These are phyloP conservation scores for Platysteira castanea DNA, from an alignment of 2,113 vertebrate genomes.

Conservation along the genomic window DNA sequence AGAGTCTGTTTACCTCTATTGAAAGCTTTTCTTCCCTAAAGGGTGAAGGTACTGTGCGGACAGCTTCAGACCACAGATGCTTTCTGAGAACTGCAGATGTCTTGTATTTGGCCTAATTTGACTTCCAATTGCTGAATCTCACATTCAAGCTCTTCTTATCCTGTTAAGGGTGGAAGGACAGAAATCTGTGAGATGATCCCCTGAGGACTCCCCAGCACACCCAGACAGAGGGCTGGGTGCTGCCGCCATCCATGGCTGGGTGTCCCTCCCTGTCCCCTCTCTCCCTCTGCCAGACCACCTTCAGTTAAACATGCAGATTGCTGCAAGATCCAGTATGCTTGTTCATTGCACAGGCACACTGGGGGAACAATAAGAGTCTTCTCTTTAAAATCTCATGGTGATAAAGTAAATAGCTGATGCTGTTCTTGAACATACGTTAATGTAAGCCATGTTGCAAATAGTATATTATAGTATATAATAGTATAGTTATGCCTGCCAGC, in stretches of 20 bases:
- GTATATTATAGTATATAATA: not conserved
- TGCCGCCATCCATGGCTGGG: rapidly evolving
- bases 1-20: not conserved
- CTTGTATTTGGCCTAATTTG: not conserved
- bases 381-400: not conserved
- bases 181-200: not conserved
- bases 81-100: not conserved
- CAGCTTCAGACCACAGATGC: not conserved
- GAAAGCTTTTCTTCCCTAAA: not conserved
- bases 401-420: not conserved
- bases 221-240: not conserved
- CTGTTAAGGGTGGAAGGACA: rapidly evolving
- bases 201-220: not conserved
- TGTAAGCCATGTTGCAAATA: not conserved
- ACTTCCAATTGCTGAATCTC: not conserved
- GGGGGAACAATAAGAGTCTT: not conserved
- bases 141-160: not conserved
- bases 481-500: not conserved
- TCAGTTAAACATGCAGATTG: not conserved
- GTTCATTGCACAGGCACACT: not conserved
- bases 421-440: not conserved
- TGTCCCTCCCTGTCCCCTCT: not conserved
- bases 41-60: not conserved
- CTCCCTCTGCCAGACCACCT: not conserved
- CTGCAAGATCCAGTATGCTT: not conserved